Evolutionary conservation across 2,888 invertebrate species (phyloP).

Genomic region (Sinopyrophorus schimmeli): DNA sequence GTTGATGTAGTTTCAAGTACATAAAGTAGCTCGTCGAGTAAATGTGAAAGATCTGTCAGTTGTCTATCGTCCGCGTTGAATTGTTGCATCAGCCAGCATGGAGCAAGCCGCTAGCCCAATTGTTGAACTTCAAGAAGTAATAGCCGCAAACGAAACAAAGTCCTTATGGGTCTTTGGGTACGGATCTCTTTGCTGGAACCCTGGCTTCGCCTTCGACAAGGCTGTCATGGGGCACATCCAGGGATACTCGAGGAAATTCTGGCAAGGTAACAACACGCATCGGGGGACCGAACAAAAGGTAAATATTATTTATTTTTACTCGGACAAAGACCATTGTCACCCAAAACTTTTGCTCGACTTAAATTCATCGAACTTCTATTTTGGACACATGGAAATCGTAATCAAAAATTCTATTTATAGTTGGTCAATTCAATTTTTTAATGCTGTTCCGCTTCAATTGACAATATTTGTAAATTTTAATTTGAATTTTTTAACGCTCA

Average conservation of each 20-base stretch:
- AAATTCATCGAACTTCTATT: too few relatives aligned
- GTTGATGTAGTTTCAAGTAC: constrained; percentile 11
- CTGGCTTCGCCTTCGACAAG: constrained; percentile 83
- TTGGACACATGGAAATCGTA: too few relatives aligned
- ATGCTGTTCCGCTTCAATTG: too few relatives aligned
- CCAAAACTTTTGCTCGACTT: too few relatives aligned
- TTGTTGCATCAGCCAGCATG: constrained; percentile 26
- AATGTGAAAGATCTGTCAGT: constrained; percentile 13
- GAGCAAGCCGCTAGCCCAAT: constrained; percentile 20
- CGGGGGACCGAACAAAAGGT: constrained; percentile 77
- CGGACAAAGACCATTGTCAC: too few relatives aligned
- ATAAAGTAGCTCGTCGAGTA: constrained; percentile 14
- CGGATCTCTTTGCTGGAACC: constrained; percentile 94
- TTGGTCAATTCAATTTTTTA: too few relatives aligned
- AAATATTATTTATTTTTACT: too few relatives aligned
- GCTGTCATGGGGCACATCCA: constrained; percentile 80
- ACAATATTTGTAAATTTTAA: too few relatives aligned
- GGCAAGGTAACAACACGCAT: constrained; percentile 89
- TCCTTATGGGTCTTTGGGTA: constrained; percentile 92
- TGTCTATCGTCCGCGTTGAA: constrained; percentile 5
- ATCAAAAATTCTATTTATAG: too few relatives aligned
- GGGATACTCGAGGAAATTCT: constrained; percentile 84
- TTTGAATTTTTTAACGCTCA: too few relatives aligned
- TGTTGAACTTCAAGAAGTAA: constrained; percentile 44
- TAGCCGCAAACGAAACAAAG: constrained; percentile 52